Evolutionary conservation across 2,888 invertebrate species (phyloP).

Genomic region (Petrophora chlorosata): DNA sequence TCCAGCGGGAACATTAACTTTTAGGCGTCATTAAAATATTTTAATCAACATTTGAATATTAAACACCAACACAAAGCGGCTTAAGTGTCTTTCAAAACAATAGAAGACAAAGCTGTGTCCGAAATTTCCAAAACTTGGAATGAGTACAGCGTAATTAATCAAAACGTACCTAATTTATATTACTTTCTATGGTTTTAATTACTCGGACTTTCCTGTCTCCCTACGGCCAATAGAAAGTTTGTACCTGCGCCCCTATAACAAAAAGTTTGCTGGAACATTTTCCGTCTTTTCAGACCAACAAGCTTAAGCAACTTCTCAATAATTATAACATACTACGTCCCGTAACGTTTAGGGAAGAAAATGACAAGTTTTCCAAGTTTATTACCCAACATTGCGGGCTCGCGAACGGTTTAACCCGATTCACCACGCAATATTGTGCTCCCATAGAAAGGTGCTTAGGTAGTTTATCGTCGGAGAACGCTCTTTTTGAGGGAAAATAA

Average conservation of each 20-base stretch:
- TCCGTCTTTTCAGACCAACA: conserved; percentile 34
- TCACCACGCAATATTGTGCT: conserved; percentile 40
- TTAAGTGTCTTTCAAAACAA: no score
- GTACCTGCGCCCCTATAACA: conserved; percentile 2
- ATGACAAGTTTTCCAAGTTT: conserved; percentile 40
- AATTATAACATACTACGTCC: conserved; percentile 38
- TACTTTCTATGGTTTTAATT: no score
- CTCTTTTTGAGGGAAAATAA: conserved; percentile 7
- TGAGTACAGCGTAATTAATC: no score
- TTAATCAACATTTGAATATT: no score
- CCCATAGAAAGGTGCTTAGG: conserved; percentile 35
- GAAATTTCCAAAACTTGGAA: no score
- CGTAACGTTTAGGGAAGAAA: conserved; percentile 33
- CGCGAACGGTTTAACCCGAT: conserved; percentile 40
- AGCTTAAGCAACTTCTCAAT: conserved; percentile 45
- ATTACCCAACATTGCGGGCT: conserved; percentile 38
- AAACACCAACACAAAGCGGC: no score
- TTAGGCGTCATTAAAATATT: no score
- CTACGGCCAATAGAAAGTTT: no score
- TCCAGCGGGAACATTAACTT: no score
- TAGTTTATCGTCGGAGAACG: conserved; percentile 16
- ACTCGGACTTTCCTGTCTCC: no score
- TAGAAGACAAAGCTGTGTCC: no score
- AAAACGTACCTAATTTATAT: no score
- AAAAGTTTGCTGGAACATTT: neutral